These are phyloP conservation scores for Euspilapteryx auroguttella DNA, from an alignment of 2,888 invertebrate genomes.

Conservation along the genomic window DNA sequence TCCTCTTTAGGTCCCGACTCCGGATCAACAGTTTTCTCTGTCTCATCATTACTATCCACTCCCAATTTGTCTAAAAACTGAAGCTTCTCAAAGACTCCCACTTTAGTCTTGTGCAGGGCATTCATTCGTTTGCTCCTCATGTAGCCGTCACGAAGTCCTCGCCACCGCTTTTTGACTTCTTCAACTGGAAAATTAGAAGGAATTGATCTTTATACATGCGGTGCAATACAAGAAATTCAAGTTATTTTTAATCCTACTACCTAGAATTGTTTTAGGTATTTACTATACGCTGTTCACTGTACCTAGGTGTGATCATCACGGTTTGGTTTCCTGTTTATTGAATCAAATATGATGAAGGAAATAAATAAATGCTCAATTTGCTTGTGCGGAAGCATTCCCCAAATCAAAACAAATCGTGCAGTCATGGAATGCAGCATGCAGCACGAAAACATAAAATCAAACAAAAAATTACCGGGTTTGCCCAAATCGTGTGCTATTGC, in stretches of 20 bases:
- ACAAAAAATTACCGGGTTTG: constrained; percentile 30
- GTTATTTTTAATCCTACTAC: no score
- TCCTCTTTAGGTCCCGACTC: constrained; percentile 4
- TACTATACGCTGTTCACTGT: no score
- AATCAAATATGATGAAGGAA: no score
- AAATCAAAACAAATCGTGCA: neutral
- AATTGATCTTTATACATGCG: no score
- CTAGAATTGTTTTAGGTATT: no score
- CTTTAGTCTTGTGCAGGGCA: constrained; percentile 29
- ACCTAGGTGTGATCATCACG: no score
- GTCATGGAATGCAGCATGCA: neutral
- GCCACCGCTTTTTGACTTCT: constrained; percentile 60
- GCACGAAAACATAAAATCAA: neutral
- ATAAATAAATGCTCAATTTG: no score
- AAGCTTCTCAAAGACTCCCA: constrained; percentile 32
- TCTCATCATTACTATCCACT: constrained; percentile 5
- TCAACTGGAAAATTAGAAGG: constrained; percentile 39
- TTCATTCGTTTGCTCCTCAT: constrained; percentile 47
- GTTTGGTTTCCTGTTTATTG: no score
- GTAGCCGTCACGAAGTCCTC: constrained; percentile 55
- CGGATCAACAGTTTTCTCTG: constrained; percentile 6
- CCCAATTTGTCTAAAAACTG: constrained; percentile 20
- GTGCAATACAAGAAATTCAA: no score
- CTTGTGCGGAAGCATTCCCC: no score
- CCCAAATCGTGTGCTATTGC: constrained; percentile 33